A percentile compares a stretch with the other conserved stretches of the same genome.
phyloP scores from a whole-genome alignment of 53 echinoderm and acorn worm species.

The Apostichopus leukothele region DNA sequence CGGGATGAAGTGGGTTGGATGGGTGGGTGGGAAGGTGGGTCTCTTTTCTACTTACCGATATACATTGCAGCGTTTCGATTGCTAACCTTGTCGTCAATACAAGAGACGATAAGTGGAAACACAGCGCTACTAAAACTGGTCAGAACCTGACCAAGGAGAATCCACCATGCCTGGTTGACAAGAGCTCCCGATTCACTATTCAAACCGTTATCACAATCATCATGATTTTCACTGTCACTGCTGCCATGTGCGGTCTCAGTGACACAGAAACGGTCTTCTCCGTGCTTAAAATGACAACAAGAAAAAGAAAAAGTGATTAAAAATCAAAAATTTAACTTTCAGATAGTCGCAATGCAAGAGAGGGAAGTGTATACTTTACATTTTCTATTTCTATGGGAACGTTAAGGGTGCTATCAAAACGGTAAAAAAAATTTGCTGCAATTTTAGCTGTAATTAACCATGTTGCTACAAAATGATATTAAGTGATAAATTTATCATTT shows the following conservation, averaged over 20 bases:
- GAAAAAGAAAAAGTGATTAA: not conserved
- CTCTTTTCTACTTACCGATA: constrained; percentile 7
- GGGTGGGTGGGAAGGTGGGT: not conserved
- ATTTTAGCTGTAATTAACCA: too few species aligned
- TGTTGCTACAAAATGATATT: too few species aligned
- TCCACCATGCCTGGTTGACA: constrained; percentile 28
- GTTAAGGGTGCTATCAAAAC: too few species aligned
- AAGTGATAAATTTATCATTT: too few species aligned
- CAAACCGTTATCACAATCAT: constrained; percentile 3
- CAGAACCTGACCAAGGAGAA: constrained; percentile 29
- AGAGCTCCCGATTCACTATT: constrained; percentile 24
- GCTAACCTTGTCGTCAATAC: constrained; percentile 41
- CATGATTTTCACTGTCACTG: not conserved
- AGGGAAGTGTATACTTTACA: too few species aligned
- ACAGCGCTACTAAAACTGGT: constrained; percentile 32
- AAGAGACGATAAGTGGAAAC: constrained; percentile 32
- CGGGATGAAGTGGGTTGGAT: too few species aligned
- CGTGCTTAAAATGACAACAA: not conserved
- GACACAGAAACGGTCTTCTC: not conserved
- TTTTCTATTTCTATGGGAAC: too few species aligned
- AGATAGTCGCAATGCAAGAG: too few species aligned
- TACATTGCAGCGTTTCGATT: constrained; percentile 30
- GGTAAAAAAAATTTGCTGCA: too few species aligned
- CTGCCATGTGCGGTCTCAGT: not conserved
- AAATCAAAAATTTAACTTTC: too few species aligned